phyloP scores from a whole-genome alignment of 2,113 vertebrate species.

The Larimichthys polyactis region DNA sequence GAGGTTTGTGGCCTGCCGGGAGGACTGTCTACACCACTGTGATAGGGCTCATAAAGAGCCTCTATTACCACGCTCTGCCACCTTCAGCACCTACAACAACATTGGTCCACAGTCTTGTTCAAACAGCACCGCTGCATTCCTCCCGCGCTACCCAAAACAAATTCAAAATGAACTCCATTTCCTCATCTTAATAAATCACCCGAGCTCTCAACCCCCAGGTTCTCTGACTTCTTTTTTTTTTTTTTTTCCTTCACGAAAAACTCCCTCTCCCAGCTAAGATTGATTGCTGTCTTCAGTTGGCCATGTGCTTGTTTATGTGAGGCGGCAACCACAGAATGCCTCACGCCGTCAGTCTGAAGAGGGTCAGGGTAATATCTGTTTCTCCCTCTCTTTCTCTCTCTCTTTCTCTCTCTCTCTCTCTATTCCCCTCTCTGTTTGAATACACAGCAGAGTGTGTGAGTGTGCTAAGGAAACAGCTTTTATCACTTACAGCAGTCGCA shows the following conservation, averaged over 20 bases:
- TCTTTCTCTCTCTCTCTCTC: constrained; percentile 5
- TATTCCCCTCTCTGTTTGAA: constrained; percentile 13
- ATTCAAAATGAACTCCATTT: constrained; percentile 83
- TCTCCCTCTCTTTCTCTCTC: background rate
- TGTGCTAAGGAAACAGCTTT: constrained; percentile 62
- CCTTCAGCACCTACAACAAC: constrained; percentile 84
- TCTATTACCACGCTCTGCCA: constrained; percentile 79
- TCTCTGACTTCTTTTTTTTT: constrained; percentile 26
- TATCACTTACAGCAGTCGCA: constrained; percentile 68
- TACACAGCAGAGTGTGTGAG: constrained; percentile 21
- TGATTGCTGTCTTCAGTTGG: constrained; percentile 67
- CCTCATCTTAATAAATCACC: constrained; percentile 86
- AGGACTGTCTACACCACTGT: constrained; percentile 47
- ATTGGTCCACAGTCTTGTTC: constrained; percentile 59
- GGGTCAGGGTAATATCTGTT: constrained; percentile 14
- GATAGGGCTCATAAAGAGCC: constrained; percentile 79
- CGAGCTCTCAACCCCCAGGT: background rate
- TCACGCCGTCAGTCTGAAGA: constrained; percentile 25
- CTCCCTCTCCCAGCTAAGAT: constrained; percentile 55
- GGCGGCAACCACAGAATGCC: constrained; percentile 48
- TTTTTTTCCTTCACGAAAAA: constrained; percentile 36
- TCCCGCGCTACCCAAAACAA: constrained; percentile 58
- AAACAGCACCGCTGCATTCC: constrained; percentile 74
- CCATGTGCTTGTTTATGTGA: constrained; percentile 67
- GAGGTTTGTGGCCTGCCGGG: constrained; percentile 36